phyloP scores from a whole-genome alignment of 2,113 vertebrate genomes.

The Theropithecus gelada region DNA sequence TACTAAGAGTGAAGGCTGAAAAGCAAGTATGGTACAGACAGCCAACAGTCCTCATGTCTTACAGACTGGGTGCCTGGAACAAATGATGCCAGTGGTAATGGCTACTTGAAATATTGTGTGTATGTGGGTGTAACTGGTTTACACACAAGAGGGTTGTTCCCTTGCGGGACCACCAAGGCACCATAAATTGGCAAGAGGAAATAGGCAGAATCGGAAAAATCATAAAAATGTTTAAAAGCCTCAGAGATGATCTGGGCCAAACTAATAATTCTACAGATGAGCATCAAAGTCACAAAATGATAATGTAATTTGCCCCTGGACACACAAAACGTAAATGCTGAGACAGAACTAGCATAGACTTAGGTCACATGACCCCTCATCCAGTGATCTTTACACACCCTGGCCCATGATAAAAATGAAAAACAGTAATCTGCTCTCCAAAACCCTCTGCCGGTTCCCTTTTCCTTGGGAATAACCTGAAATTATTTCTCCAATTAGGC shows the following conservation, averaged over 20 bases:
- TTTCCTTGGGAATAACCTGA: constrained; percentile 13
- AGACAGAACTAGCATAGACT: background rate
- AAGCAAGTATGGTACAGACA: background rate
- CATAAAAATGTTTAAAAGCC: constrained; percentile 46
- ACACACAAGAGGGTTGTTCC: background rate
- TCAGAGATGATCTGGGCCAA: background rate
- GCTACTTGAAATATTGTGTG: background rate
- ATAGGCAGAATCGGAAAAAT: constrained; percentile 46
- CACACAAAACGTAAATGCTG: background rate
- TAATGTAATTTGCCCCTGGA: constrained; percentile 2
- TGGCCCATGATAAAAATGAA: background rate
- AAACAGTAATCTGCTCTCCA: background rate
- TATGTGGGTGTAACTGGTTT: background rate
- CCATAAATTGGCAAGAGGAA: background rate
- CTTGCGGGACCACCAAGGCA: background rate
- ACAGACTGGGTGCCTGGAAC: background rate
- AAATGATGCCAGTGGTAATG: background rate
- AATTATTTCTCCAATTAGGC: background rate
- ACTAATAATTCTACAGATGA: constrained; percentile 16
- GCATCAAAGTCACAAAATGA: constrained; percentile 43
- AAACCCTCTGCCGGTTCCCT: background rate
- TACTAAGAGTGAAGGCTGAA: background rate
- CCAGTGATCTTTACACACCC: background rate
- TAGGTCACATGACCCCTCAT: background rate
- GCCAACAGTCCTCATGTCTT: background rate